Conservation (phyloP, 2,113 vertebrate genomes). For the Microcebus ravelobensis region DNA sequence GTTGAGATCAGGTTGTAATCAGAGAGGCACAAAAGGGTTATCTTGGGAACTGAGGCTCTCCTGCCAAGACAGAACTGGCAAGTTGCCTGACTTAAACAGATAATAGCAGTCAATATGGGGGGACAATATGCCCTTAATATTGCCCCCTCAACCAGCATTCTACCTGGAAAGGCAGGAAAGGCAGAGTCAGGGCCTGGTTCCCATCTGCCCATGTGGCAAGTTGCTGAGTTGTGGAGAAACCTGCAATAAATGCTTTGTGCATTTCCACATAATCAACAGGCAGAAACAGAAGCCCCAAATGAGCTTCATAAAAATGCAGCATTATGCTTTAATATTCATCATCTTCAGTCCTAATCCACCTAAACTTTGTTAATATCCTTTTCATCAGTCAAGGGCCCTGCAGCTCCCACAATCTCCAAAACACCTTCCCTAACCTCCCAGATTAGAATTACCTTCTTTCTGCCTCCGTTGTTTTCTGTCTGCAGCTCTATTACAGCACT, state of each 20-base stretch:
- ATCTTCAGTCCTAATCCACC: neutral
- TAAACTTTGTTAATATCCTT: neutral
- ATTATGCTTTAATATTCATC: neutral
- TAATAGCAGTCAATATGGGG: neutral
- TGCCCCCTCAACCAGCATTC: neutral
- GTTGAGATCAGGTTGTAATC: neutral
- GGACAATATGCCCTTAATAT: no score
- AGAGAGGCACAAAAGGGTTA: neutral
- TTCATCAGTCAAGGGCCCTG: neutral
- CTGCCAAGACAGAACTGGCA: slow-evolving; percentile 14
- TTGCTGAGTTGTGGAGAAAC: neutral
- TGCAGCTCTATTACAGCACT: fast-evolving
- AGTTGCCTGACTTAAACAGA: neutral
- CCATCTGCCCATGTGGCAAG: neutral
- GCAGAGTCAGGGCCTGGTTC: neutral
- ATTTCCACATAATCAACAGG: neutral
- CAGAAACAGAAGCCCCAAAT: neutral
- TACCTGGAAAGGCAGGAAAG: neutral
- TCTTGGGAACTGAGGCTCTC: neutral
- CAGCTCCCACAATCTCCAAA: neutral
- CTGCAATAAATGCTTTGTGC: no score
- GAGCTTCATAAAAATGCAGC: neutral
- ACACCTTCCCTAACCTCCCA: neutral
- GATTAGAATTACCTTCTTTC: neutral
- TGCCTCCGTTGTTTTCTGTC: neutral